Evolutionary conservation across 1,140 invertebrate genomes (phyloP).

Genomic region (Paracyclopina nana): DNA sequence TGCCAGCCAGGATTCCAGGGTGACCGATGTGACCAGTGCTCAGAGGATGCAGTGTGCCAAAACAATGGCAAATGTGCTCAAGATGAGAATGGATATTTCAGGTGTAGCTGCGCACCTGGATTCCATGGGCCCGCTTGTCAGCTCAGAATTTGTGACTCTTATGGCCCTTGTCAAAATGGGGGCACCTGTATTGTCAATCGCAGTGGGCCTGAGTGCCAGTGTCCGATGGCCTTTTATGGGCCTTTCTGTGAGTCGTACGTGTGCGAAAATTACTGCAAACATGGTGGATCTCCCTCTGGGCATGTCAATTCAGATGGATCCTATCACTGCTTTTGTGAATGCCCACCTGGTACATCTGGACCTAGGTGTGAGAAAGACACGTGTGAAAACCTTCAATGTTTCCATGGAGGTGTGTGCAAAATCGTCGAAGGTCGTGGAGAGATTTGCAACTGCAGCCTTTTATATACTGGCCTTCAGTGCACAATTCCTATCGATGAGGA

Average conservation of each 20-base stretch:
- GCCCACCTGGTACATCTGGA: conserved; percentile 15
- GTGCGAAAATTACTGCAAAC: conserved; percentile 5
- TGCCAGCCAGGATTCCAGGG: conserved; percentile 43
- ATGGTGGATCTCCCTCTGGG: conserved; percentile 2
- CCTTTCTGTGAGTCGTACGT: background rate
- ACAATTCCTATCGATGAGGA: conserved; percentile 17
- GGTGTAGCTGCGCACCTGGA: conserved; percentile 28
- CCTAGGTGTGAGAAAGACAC: conserved; percentile 15
- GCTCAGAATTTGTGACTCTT: conserved; percentile 19
- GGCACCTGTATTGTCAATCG: background rate
- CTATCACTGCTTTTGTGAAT: background rate
- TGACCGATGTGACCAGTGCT: conserved; percentile 38
- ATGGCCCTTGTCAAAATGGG: conserved; percentile 10
- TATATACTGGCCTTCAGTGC: conserved; percentile 21
- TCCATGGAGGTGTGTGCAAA: conserved; percentile 25
- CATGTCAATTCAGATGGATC: background rate
- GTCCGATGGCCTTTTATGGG: conserved; percentile 6
- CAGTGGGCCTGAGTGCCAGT: background rate
- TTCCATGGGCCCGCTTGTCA: conserved; percentile 27
- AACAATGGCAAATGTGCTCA: conserved; percentile 36
- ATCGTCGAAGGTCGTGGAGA: conserved; percentile 4
- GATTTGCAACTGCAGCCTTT: conserved; percentile 27
- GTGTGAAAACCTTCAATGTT: conserved; percentile 23
- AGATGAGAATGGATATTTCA: conserved; percentile 19
- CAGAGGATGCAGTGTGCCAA: conserved; percentile 33